Evolutionary conservation across 2,797 vertebrate species (phyloP).

Genomic region (Acipenser ruthenus): DNA sequence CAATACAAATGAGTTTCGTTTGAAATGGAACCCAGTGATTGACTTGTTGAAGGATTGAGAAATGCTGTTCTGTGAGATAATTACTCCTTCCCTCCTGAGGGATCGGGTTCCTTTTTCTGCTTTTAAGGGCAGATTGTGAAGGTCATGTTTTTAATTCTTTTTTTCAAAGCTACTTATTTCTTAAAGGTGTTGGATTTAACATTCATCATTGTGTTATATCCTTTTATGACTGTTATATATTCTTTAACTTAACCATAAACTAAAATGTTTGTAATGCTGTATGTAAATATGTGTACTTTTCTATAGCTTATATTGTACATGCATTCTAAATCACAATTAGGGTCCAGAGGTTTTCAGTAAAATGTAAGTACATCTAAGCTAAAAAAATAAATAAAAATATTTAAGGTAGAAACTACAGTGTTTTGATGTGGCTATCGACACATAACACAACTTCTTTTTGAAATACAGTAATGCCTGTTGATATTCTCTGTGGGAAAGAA

Average conservation of each 20-base stretch:
- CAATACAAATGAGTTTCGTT: not conserved
- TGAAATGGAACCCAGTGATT: not conserved
- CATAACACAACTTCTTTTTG: no score
- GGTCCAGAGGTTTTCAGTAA: conserved; percentile 19
- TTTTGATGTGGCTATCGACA: not conserved
- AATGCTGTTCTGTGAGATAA: not conserved
- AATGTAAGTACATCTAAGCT: conserved; percentile 36
- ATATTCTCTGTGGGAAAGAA: conserved; percentile 32
- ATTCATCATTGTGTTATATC: no score
- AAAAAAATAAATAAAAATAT: conserved; percentile 15
- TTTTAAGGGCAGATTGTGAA: not conserved
- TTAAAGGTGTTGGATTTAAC: no score
- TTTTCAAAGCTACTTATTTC: no score
- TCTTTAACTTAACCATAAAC: no score
- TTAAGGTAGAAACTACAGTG: conserved; percentile 30
- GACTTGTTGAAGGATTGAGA: not conserved
- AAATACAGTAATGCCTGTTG: no score
- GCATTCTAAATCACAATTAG: no score
- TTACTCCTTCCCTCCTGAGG: not conserved
- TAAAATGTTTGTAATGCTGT: no score
- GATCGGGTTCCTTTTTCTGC: not conserved
- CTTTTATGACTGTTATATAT: no score
- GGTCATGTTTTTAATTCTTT: not conserved
- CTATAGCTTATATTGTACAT: no score
- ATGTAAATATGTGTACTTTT: no score